phyloP scores from a whole-genome alignment of 1,140 invertebrate species.

The Pseudomyrmex sp. region DNA sequence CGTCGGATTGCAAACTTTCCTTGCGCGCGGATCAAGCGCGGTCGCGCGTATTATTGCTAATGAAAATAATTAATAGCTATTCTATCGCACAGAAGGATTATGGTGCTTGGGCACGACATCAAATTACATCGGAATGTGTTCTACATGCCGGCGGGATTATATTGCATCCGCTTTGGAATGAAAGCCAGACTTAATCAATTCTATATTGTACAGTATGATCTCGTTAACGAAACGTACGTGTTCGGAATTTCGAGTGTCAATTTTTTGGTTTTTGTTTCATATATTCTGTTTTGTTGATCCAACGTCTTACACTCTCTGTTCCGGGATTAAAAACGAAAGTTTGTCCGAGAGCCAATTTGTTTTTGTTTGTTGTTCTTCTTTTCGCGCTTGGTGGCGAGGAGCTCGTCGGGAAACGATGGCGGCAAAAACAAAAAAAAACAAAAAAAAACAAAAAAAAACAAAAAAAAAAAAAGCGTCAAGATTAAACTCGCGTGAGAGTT shows the following conservation, averaged over 20 bases:
- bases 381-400: too few species aligned
- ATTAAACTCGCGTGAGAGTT: too few species aligned
- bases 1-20: not conserved
- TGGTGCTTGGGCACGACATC: not conserved
- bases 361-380: too few species aligned
- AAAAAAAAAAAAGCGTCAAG: too few species aligned
- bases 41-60: constrained; percentile 7
- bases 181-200: constrained; percentile 43
- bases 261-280: not conserved
- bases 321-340: constrained; percentile 20
- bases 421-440: too few species aligned
- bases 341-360: too few species aligned
- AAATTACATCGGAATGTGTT: constrained; percentile 43
- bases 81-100: constrained; percentile 20
- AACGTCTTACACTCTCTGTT: constrained; percentile 20
- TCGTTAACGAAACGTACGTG: not conserved
- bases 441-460: too few species aligned
- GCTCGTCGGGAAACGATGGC: too few species aligned
- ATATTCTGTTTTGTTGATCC: not conserved
- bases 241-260: not conserved
- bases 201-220: not conserved
- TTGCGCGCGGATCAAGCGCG: too few species aligned
- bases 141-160: constrained; percentile 14
- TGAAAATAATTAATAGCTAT: constrained; percentile 44
- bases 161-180: constrained; percentile 5